These are phyloP conservation scores for Metopolophium dirhodum DNA, from an alignment of 1,140 invertebrate genomes.

Conservation along the genomic window DNA sequence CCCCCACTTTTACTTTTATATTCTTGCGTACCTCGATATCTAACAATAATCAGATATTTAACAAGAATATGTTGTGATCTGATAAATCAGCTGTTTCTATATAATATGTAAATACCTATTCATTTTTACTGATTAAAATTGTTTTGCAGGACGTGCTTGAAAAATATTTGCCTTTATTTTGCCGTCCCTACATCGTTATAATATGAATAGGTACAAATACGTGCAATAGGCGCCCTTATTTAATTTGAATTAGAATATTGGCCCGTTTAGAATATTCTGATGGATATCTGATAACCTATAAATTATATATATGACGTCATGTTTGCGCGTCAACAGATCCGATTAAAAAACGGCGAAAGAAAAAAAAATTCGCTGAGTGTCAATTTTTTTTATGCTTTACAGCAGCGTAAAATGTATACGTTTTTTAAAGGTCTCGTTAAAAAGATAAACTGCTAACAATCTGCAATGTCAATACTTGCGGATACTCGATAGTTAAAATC, in stretches of 20 bases:
- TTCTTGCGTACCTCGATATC: neutral
- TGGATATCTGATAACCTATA: neutral
- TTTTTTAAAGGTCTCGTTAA: slow-evolving; percentile 30
- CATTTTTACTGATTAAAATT: neutral
- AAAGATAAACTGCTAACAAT: slow-evolving; percentile 15
- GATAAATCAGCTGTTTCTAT: neutral
- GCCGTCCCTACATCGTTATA: too few relatives aligned
- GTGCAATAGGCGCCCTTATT: neutral
- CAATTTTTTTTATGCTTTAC: neutral
- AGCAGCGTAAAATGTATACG: neutral
- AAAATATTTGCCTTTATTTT: neutral
- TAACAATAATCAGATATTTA: neutral
- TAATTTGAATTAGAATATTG: neutral
- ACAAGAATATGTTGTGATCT: neutral
- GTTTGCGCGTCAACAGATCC: neutral
- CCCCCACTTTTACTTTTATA: neutral
- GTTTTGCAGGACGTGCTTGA: neutral
- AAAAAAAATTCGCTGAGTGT: neutral
- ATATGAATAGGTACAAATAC: neutral
- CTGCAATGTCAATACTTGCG: neutral
- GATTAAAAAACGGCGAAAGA: neutral
- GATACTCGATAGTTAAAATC: neutral
- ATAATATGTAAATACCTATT: neutral
- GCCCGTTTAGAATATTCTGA: neutral
- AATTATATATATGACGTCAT: neutral